Conservation (phyloP, 2,888 invertebrate species). For the Julus scanicus region DNA sequence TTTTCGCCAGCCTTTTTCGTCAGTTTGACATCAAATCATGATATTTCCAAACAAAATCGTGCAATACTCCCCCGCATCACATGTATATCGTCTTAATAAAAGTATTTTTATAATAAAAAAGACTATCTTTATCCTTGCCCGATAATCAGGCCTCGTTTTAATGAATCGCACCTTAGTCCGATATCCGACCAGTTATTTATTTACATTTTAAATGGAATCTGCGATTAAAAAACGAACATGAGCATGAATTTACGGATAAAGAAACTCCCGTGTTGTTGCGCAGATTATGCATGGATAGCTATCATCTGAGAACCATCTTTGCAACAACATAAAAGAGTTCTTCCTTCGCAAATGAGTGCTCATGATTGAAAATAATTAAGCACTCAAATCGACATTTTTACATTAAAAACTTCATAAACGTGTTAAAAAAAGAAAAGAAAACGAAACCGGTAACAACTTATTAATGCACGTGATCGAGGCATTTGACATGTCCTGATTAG, state of each 20-base stretch:
- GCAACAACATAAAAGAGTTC: too few relatives aligned
- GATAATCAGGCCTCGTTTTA: background rate
- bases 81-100: background rate
- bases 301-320: too few relatives aligned
- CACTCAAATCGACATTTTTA: background rate
- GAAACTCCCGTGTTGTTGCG: background rate
- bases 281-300: background rate
- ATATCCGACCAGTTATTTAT: background rate
- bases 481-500: background rate
- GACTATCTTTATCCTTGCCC: background rate
- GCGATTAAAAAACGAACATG: slow-evolving; percentile 9
- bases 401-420: background rate
- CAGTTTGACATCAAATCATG: too few relatives aligned
- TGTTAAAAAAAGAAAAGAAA: background rate
- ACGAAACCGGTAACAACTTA: background rate
- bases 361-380: background rate
- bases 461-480: background rate
- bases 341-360: too few relatives aligned
- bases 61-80: background rate
- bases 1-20: too few relatives aligned
- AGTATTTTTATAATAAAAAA: background rate
- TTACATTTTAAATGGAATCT: slow-evolving; percentile 34
- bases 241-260: background rate
- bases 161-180: background rate
- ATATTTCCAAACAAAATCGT: too few relatives aligned